Base-by-base conservation (phyloP, 2,113 vertebrate genomes). In the Poeciliopsis retropinna region DNA sequence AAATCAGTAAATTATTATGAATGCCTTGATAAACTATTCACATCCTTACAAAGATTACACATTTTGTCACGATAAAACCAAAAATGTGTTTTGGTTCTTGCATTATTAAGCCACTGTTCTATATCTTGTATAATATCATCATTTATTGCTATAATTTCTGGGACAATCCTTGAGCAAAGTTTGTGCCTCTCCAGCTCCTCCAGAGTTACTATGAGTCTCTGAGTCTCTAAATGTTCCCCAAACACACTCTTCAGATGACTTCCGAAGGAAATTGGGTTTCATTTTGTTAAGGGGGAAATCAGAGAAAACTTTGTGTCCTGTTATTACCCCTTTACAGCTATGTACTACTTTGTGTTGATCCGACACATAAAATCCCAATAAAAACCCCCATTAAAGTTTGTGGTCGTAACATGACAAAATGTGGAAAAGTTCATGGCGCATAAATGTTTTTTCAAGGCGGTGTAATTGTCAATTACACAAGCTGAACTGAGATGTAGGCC, bases 381-480 rank as follows among this genome's bases (percentile, higher is more conserved):
- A 57, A 57, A 57, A 41, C 3, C 3, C 22, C 25, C 51, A 57
- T 57, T 57, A 57, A 57, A 57, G 8, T 57, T 57, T 57, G 51
- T 57, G 51, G 51, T 57, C 3, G 22, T n/a, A 25, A 57, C 51
- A 57, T 9, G 22, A n/a, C 51, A 57, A 57, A 57, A 47, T 47
- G 51, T 57, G 51, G 51, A 57, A 57, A 57, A 57, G 51, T 57
- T 57, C 25, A n/a, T n/a, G 51, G 51, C 17, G 51, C 25, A 57
- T n/a, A 57, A 57, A 57, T 57, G 51, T 57, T 57, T 57, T 57
- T 57, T 57, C 51, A 25, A 57, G 51, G 51, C 51, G 30, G 17
- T 77, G 60, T 69, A 28, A 63, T 66, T 73, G 57, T 22, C 54
- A 19, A 70, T 67, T 51, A 13, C 10, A 78, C n/a, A 47, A 73